Evolutionary conservation across 37 sponge, comb jelly and placozoan species (phyloP).

Genomic region (Axinella damicornis): DNA sequence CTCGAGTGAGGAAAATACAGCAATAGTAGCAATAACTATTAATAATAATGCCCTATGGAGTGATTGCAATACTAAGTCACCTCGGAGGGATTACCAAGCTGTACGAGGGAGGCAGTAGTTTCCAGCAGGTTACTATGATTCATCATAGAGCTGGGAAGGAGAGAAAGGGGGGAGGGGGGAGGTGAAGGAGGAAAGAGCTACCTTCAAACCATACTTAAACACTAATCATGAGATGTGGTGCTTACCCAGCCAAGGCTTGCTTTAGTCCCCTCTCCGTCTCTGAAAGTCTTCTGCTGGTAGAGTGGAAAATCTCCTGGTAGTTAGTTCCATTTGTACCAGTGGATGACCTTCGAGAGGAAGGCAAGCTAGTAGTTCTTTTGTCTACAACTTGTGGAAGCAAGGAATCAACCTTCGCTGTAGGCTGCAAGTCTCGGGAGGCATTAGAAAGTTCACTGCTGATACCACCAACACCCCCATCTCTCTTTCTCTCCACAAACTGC

Average conservation of each 20-base stretch:
- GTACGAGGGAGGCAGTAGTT: slow-evolving; percentile 27
- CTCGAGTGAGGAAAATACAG: too few relatives aligned
- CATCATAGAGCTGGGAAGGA: not conserved
- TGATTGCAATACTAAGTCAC: slow-evolving; percentile 34
- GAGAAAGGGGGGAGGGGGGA: too few relatives aligned
- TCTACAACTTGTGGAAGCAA: too few relatives aligned
- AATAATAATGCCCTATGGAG: not conserved
- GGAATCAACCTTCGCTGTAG: too few relatives aligned
- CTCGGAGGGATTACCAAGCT: slow-evolving; percentile 43
- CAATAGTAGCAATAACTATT: not conserved
- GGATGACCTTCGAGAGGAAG: slow-evolving; percentile 6
- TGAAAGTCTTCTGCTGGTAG: slow-evolving; percentile 9
- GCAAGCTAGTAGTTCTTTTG: not conserved
- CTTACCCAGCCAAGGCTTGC: slow-evolving; percentile 58
- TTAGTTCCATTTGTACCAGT: slow-evolving; percentile 18
- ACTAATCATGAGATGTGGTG: too few relatives aligned
- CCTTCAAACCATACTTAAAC: slow-evolving; percentile 8
- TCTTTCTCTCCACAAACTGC: slow-evolving; percentile 1
- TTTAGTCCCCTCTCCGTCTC: slow-evolving; percentile 59
- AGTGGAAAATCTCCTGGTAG: slow-evolving; percentile 28
- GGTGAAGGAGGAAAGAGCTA: too few relatives aligned
- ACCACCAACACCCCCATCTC: not conserved
- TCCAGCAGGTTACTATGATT: slow-evolving; percentile 53
- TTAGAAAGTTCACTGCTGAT: too few relatives aligned
- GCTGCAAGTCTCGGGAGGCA: too few relatives aligned